Percentiles rank a stretch among this genome's conserved stretches.
Evolutionary conservation across 2,888 invertebrate genomes (phyloP).

Genomic region (Tenodera sinensis): DNA sequence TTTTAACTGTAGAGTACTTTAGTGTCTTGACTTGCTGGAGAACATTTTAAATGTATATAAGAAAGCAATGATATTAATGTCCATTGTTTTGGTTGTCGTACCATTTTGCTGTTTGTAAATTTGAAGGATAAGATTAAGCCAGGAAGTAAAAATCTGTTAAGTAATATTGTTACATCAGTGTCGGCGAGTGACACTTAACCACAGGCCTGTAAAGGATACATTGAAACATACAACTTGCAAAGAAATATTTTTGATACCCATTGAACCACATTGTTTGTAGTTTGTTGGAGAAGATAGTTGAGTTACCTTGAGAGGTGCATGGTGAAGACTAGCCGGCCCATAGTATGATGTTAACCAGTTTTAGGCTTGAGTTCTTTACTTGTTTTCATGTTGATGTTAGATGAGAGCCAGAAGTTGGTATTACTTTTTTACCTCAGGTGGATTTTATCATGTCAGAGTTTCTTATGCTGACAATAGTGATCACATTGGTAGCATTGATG

Average conservation of each 20-base stretch:
- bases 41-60: not conserved
- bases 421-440: not conserved
- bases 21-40: constrained; percentile 8
- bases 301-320: not conserved
- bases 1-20: not conserved
- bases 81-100: constrained; percentile 10
- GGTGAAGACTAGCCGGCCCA: not conserved
- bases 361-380: constrained; percentile 5
- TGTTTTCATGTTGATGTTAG: constrained; percentile 11
- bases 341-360: not conserved
- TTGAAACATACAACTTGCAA: constrained; percentile 11
- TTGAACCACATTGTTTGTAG: constrained; percentile 12
- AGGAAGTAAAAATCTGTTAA: not conserved
- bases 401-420: not conserved
- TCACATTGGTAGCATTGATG: not conserved
- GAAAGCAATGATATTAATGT: not conserved
- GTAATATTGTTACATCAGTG: constrained; percentile 12
- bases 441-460: not conserved
- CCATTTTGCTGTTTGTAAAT: not conserved
- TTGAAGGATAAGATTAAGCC: not conserved
- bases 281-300: not conserved
- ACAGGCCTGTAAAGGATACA: constrained; percentile 4
- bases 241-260: constrained; percentile 26
- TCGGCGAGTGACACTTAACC: constrained; percentile 12
- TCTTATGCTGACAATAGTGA: not conserved